Evolutionary conservation across 2,888 invertebrate genomes (phyloP).

Genomic region (Urechis unicinctus): DNA sequence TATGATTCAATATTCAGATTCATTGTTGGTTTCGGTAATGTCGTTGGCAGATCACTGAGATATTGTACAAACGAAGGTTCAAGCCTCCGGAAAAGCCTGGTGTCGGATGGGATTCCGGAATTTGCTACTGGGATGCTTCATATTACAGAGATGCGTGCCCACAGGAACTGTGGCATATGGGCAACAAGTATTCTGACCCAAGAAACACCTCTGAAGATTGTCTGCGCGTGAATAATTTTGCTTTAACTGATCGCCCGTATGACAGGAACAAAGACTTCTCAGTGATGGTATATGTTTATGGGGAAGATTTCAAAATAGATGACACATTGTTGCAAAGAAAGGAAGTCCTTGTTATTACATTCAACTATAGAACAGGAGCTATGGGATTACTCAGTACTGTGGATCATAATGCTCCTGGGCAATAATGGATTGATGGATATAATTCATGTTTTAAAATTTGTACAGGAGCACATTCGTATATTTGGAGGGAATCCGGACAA

Average conservation of each 20-base stretch:
- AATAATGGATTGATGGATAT: constrained; percentile 56
- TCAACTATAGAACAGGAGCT: constrained; percentile 56
- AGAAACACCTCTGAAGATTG: constrained; percentile 64
- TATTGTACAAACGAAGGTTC: constrained; percentile 37
- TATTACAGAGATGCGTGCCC: constrained; percentile 66
- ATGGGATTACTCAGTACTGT: constrained; percentile 55
- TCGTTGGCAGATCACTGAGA: constrained; percentile 20
- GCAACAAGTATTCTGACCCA: constrained; percentile 23
- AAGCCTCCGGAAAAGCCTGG: constrained; percentile 59
- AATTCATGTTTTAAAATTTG: constrained; percentile 51
- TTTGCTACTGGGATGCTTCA: constrained; percentile 61
- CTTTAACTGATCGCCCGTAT: constrained; percentile 39
- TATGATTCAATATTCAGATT: constrained; percentile 16
- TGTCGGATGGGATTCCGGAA: constrained; percentile 24
- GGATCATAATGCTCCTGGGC: constrained; percentile 53
- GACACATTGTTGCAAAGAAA: constrained; percentile 54
- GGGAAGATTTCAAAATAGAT: constrained; percentile 55
- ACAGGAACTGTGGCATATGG: constrained; percentile 56
- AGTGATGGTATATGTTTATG: constrained; percentile 56
- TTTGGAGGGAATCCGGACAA: constrained; percentile 76
- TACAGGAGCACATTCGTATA: constrained; percentile 65
- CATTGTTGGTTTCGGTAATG: constrained; percentile 15
- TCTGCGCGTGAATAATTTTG: constrained; percentile 69
- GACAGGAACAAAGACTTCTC: constrained; percentile 31
- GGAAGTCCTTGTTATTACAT: constrained; percentile 55